Base-by-base conservation (phyloP, 2,797 vertebrate genomes). In the Brachyrhaphis roseni region DNA sequence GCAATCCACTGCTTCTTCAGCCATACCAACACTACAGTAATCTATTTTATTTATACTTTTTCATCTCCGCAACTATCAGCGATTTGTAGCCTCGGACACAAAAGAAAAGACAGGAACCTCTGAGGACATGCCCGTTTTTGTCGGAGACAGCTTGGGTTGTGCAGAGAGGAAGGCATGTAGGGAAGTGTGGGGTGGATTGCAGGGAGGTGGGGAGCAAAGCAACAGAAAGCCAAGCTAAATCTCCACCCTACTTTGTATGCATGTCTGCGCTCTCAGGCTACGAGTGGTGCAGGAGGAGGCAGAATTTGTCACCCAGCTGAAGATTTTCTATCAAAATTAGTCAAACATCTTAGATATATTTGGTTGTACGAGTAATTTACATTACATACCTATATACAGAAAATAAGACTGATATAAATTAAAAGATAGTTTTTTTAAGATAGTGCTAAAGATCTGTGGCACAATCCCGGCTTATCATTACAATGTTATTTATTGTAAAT, bases 161-260 rank as follows among this genome's bases (percentile, higher is more conserved):
- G 82, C 68, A 7, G 49, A 62, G 79, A 82, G 84, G 78, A 62
- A 83, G 62, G 53, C 78, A 49, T 16, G 66, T 53, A 82, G 84
- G 66, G 84, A 80, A 81, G 83, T 39, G 85, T 1, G 5, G 77
- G 84, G 81, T 2, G 72, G 72, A 78, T 89, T 84, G 78, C 66
- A 51, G 80, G 82, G 79, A 86, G 82, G 81, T 66, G 81, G 82
- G 85, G 84, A 85, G 86, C 81, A 81, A 85, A 71, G 78, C 86
- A 84, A 84, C 75, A 64, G 80, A 82, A 86, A 92, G 90, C 91
- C 88, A 85, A 87, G 87, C 89, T 89, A 90, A 93, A 91, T 86
- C 88, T 90, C 82, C 86, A 74, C 78, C 86, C 92, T 94, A 79
- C 88, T 95, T 93, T 88, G 91, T 93, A 95, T 94, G 91, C 94